Evolutionary conservation across 2,113 vertebrate genomes (phyloP).

Genomic region (Toxostoma redivivum): DNA sequence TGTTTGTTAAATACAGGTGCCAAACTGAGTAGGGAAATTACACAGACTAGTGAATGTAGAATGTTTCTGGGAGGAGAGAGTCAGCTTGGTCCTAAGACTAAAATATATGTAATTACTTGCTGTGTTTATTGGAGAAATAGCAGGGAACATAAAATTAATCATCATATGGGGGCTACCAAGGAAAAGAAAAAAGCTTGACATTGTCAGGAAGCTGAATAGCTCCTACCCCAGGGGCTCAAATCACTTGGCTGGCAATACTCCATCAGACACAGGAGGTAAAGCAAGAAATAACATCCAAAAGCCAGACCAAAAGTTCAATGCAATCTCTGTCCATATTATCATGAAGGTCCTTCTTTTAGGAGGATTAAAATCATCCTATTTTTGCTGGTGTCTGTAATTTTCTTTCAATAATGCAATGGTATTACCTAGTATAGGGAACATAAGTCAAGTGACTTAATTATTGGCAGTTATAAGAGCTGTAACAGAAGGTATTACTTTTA

Average conservation of each 20-base stretch:
- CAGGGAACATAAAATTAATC: background rate
- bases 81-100: background rate
- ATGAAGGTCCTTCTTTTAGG: background rate
- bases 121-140: background rate
- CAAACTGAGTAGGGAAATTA: background rate
- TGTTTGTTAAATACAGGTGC: background rate
- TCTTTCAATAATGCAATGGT: background rate
- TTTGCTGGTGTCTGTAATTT: background rate
- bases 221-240: background rate
- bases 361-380: background rate
- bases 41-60: background rate
- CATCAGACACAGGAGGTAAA: background rate
- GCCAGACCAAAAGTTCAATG: background rate
- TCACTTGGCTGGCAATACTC: background rate
- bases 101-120: background rate
- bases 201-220: background rate
- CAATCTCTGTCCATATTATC: background rate
- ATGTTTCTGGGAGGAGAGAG: background rate
- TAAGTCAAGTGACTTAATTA: conserved; percentile 15
- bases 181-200: background rate
- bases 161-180: background rate
- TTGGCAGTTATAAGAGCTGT: background rate
- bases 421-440: background rate
- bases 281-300: background rate
- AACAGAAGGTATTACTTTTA: background rate